Base-by-base conservation (phyloP, 1,140 invertebrate species). In the Nephotettix cincticeps region DNA sequence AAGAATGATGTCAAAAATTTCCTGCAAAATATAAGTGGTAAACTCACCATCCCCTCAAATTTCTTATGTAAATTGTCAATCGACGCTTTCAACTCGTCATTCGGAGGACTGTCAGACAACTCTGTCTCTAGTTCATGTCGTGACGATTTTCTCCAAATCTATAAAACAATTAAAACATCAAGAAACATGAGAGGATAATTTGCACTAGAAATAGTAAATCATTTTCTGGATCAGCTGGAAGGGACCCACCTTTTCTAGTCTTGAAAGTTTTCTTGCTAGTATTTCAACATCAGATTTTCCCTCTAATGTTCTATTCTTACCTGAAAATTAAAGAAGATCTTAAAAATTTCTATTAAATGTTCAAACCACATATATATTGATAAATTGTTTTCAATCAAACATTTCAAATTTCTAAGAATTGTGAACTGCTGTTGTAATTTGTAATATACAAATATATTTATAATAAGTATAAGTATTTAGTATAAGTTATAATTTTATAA, bases 211-310 rank as follows among this genome's bases (percentile, higher is more conserved):
- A n/a, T 43, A 43, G 40, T 11, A 4, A 51, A 17, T 4, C 4
- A 4, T 2, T 51, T 51, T 4, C 14, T 51, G 2, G 2, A 4
- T 2, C 14, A 58, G 28, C 54, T 58, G 1, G 19, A 11, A 4
- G 6, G 19, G 19, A 54, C 47, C n/a, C 25, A 67, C 64, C 64
- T 67, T 67, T 67, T 67, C 64, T 67, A 67, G 28, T 30, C 40
- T 67, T 21, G 64, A 67, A 11, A 67, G 32, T 67, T 67, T 67
- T 45, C 40, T 67, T 19, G 64, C 64, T 23, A 67, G 27, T 13
- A 67, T 67, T 67, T 67, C 64, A 43, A 67, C 64, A 45, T 67
- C 64, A 67, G 30, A 45, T 45, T 67, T 67, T 45, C 64, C 64
- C 17, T 67, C 64, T n/a, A 43, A 21, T 67, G 32, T 67, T 40